A percentile compares a stretch with the other conserved stretches of the same genome.
Conservation (phyloP, 2,888 invertebrate genomes). For the Meiosimyza platycephala region DNA sequence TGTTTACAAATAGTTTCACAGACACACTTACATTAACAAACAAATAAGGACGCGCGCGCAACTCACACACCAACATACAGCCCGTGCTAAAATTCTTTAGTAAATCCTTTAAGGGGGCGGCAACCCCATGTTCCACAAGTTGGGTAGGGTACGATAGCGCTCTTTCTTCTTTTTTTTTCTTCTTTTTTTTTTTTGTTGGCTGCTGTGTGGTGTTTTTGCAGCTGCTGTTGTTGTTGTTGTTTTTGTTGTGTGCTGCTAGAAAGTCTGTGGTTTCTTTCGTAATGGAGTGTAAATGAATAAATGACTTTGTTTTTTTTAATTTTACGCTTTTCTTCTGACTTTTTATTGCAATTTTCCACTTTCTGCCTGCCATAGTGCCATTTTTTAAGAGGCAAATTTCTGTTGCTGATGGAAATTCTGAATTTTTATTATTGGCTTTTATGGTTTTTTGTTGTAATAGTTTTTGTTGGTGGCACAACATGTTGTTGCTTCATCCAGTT, state of each 20-base stretch:
- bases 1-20: conserved; percentile 33
- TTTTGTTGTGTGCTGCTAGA: conserved; percentile 17
- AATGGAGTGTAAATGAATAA: conserved; percentile 37
- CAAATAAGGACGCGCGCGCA: not conserved
- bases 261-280: conserved; percentile 35
- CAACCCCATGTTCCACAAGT: no score
- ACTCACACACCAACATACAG: not conserved
- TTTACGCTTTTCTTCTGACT: not conserved
- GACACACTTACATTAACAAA: not conserved
- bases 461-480: conserved; percentile 28
- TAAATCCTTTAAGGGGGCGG: not conserved
- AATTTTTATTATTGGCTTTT: conserved; percentile 35
- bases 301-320: conserved; percentile 21
- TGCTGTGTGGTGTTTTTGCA: conserved; percentile 8
- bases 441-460: conserved; percentile 31
- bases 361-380: not conserved
- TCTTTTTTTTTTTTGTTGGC: not conserved
- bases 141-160: not conserved
- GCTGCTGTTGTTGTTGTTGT: conserved; percentile 18
- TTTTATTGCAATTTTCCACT: not conserved
- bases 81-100: not conserved
- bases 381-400: conserved; percentile 19
- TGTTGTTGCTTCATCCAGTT: conserved; percentile 2
- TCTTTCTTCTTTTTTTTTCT: not conserved
- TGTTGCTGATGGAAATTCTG: conserved; percentile 28